Evolutionary conservation across 1,140 invertebrate species (phyloP).

Genomic region (Formica selysi): DNA sequence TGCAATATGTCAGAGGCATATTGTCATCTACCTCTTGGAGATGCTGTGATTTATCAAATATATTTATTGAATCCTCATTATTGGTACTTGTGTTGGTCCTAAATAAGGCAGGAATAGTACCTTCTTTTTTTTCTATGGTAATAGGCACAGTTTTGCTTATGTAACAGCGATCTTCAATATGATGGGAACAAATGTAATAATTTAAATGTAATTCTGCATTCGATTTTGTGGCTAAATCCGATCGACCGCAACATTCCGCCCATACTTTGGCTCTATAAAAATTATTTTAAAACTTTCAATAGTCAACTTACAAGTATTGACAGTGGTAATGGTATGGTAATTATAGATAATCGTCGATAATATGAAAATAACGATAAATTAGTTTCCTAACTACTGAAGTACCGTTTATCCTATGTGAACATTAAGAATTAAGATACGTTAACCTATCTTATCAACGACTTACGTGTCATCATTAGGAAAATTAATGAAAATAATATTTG

Average conservation of each 20-base stretch:
- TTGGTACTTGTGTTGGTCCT: neutral
- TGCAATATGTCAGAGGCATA: conserved; percentile 48
- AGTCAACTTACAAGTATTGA: neutral
- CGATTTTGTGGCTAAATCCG: conserved; percentile 72
- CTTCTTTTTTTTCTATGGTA: conserved; percentile 61
- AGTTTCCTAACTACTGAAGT: neutral
- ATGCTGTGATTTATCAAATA: conserved; percentile 43
- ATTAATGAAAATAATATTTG: conserved; percentile 63
- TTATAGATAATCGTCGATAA: conserved; percentile 4
- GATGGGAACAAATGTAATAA: conserved; percentile 77
- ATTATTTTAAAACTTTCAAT: conserved; percentile 13
- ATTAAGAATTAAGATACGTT: neutral
- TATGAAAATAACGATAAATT: neutral
- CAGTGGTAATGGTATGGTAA: neutral
- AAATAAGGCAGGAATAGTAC: conserved; percentile 74
- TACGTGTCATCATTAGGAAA: conserved; percentile 71
- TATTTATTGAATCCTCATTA: conserved; percentile 14
- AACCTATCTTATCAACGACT: conserved; percentile 15
- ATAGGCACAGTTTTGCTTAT: conserved; percentile 71
- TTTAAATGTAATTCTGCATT: conserved; percentile 74
- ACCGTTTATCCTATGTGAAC: neutral
- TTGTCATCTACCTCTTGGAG: conserved; percentile 24
- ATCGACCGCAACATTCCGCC: conserved; percentile 74
- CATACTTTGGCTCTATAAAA: conserved; percentile 72
- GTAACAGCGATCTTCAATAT: conserved; percentile 76